Evolutionary conservation across 2,888 invertebrate species (phyloP).

Genomic region (Eudasyphora cyanicolor): DNA sequence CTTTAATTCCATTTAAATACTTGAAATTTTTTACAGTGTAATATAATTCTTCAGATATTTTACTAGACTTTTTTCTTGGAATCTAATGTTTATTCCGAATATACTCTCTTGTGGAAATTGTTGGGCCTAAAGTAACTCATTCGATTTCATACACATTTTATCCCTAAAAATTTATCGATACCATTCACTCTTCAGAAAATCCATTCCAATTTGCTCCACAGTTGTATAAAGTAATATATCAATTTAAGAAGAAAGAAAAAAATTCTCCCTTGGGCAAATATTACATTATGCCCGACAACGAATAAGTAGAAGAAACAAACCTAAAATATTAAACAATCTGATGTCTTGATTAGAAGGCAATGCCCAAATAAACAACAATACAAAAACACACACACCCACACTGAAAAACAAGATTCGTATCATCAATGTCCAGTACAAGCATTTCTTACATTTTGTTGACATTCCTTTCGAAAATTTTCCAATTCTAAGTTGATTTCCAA

Average conservation of each 20-base stretch:
- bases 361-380: neutral
- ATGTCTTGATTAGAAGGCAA: neutral
- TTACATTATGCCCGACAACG: neutral
- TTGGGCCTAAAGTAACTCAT: no score
- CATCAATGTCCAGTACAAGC: neutral
- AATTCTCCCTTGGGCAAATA: neutral
- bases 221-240: neutral
- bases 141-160: no score
- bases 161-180: no score
- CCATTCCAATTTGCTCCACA: neutral
- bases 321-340: neutral
- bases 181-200: no score
- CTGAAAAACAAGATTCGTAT: neutral
- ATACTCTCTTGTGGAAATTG: no score
- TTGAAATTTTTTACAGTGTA: no score
- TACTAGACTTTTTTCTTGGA: no score
- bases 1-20: no score
- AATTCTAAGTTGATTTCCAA: constrained; percentile 45
- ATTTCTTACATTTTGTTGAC: constrained; percentile 8
- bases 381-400: neutral
- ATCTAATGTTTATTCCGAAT: no score
- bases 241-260: constrained; percentile 2
- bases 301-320: neutral
- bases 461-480: neutral
- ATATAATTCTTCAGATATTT: no score